These are phyloP conservation scores for Seira ritae DNA, from an alignment of 2,888 invertebrate species.

Conservation along the genomic window DNA sequence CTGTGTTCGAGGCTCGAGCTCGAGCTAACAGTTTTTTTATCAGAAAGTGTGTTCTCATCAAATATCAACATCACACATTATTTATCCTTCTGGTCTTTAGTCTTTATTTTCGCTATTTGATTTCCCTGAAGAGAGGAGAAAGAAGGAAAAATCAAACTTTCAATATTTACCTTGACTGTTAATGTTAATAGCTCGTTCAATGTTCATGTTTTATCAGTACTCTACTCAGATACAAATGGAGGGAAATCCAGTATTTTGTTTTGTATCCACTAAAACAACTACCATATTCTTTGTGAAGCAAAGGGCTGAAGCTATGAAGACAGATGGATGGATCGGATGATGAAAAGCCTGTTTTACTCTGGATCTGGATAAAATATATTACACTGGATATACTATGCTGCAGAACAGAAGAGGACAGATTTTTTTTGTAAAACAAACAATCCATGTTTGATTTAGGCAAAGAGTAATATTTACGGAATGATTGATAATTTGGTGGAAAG, in stretches of 20 bases:
- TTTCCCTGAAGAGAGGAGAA: too few relatives aligned
- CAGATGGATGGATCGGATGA: constrained; percentile 22
- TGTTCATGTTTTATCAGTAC: background rate
- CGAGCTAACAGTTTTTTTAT: too few relatives aligned
- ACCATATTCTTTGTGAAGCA: too few relatives aligned
- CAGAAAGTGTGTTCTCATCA: too few relatives aligned
- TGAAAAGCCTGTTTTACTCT: background rate
- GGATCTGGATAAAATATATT: background rate
- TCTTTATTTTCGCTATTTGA: too few relatives aligned
- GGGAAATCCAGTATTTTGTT: background rate
- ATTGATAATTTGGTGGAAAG: constrained; percentile 45
- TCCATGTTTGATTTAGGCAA: background rate
- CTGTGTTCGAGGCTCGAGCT: too few relatives aligned
- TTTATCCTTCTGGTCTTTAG: too few relatives aligned
- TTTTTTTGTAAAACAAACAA: constrained; percentile 24
- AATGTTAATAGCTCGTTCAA: background rate
- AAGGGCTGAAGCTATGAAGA: constrained; percentile 34
- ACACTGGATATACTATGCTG: too few relatives aligned
- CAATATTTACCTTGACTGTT: constrained; percentile 25
- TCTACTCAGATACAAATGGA: background rate
- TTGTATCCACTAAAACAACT: constrained; percentile 26
- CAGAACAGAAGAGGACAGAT: background rate
- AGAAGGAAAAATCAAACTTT: constrained; percentile 18
- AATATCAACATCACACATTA: too few relatives aligned
- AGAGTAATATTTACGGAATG: constrained; percentile 53